A percentile compares a stretch with the other conserved stretches of the same genome.
Conservation (phyloP, 1,140 invertebrate genomes). For the Amyelois transitella region DNA sequence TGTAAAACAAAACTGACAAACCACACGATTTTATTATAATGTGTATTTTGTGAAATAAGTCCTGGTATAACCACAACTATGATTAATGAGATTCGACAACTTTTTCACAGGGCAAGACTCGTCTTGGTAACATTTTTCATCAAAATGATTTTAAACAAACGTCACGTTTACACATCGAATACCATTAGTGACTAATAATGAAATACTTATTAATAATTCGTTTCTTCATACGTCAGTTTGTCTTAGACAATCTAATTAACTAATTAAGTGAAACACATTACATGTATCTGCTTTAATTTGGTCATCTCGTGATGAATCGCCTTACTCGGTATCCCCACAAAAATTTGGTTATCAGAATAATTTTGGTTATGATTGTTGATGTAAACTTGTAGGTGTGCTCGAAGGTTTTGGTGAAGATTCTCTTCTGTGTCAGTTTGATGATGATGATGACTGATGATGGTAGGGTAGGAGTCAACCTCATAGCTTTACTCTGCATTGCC, state of each 20-base stretch:
- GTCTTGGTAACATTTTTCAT: too few relatives aligned
- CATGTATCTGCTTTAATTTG: constrained; percentile 8
- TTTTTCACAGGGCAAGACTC: too few relatives aligned
- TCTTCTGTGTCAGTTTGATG: constrained; percentile 23
- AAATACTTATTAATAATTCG: constrained; percentile 54
- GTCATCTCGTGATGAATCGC: constrained; percentile 32
- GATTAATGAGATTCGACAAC: too few relatives aligned
- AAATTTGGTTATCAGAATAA: constrained; percentile 13
- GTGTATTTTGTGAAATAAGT: too few relatives aligned
- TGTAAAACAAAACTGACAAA: too few relatives aligned
- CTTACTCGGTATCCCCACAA: constrained; percentile 8
- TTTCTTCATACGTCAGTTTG: constrained; percentile 38
- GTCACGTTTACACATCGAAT: constrained; percentile 1
- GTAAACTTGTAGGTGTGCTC: constrained; percentile 5
- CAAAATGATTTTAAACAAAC: background rate
- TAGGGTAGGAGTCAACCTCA: constrained; percentile 47
- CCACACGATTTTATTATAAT: too few relatives aligned
- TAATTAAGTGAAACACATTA: constrained; percentile 2
- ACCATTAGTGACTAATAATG: constrained; percentile 11
- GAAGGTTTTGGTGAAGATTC: constrained; percentile 15
- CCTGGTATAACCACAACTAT: too few relatives aligned
- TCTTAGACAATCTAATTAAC: constrained; percentile 9
- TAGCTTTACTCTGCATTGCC: constrained; percentile 81
- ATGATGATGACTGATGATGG: constrained; percentile 19
- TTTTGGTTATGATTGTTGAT: constrained; percentile 12